A percentile compares a stretch with the other conserved stretches of the same genome.
Evolutionary conservation across 2,113 vertebrate genomes (phyloP).

Genomic region (Pygoscelis adeliae): DNA sequence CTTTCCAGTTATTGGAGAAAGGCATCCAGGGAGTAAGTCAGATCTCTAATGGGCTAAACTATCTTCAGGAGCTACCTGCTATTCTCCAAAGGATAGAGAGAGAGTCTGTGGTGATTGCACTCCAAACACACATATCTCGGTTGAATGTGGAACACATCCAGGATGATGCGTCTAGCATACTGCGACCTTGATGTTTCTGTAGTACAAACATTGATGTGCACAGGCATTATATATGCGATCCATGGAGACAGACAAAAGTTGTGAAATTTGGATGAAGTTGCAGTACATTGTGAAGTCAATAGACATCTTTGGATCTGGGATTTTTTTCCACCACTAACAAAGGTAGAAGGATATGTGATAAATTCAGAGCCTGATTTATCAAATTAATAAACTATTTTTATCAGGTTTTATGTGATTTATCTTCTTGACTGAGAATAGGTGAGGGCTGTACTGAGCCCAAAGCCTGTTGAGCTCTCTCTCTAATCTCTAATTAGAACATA

Average conservation of each 20-base stretch:
- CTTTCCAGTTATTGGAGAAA: neutral
- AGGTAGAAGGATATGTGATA: neutral
- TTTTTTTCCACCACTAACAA: neutral
- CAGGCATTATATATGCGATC: too few relatives aligned
- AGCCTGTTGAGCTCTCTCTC: neutral
- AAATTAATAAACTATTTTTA: neutral
- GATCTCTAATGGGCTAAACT: neutral
- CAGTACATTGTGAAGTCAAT: neutral
- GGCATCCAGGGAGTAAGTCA: neutral
- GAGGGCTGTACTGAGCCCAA: neutral
- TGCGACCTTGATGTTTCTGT: neutral
- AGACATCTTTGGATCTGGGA: neutral
- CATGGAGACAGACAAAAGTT: neutral
- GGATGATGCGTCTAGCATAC: neutral
- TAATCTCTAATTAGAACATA: neutral
- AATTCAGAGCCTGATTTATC: neutral
- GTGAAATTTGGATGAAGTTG: neutral
- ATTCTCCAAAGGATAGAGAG: neutral
- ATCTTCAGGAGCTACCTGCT: neutral
- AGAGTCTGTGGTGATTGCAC: neutral
- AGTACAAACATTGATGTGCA: neutral
- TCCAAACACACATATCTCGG: neutral
- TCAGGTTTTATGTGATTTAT: neutral
- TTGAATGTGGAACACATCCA: neutral
- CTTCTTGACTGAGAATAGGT: neutral